Evolutionary conservation across 1,140 invertebrate species (phyloP).

Genomic region (Zaprionus lachaisei): DNA sequence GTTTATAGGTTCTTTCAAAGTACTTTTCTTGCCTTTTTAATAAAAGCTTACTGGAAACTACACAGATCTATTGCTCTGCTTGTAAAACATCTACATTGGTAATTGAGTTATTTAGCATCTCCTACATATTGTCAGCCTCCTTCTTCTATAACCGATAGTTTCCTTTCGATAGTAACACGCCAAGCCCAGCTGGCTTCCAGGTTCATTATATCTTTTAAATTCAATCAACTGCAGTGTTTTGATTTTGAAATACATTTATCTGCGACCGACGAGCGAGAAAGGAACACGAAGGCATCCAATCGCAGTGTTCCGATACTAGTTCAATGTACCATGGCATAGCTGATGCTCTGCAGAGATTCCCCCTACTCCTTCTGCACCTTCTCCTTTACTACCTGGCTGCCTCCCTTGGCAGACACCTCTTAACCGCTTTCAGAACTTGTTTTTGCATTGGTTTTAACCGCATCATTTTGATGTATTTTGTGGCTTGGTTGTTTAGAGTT

Average conservation of each 20-base stretch:
- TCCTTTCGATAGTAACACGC: background rate
- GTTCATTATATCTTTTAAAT: constrained; percentile 19
- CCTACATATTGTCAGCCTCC: background rate
- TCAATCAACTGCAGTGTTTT: constrained; percentile 42
- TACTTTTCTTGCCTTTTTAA: background rate
- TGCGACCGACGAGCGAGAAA: constrained; percentile 14
- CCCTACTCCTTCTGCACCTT: constrained; percentile 1
- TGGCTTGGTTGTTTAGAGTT: constrained; percentile 68
- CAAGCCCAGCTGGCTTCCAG: background rate
- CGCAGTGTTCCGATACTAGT: constrained; percentile 67
- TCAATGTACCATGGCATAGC: constrained; percentile 70
- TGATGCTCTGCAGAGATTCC: background rate
- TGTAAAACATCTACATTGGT: background rate
- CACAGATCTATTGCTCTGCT: background rate
- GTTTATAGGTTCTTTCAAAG: background rate
- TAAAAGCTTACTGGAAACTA: background rate
- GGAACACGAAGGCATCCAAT: constrained; percentile 43
- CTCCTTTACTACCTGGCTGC: too few relatives aligned
- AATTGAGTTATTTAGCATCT: background rate
- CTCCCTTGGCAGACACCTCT: constrained; percentile 30
- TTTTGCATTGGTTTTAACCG: constrained; percentile 77
- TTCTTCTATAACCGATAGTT: background rate
- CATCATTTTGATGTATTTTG: constrained; percentile 83
- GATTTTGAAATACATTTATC: constrained; percentile 64
- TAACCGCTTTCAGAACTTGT: constrained; percentile 68